Percentiles rank a stretch among this genome's conserved stretches.
Conservation (phyloP, 2,797 vertebrate genomes). For the Sarcoramphus papa region DNA sequence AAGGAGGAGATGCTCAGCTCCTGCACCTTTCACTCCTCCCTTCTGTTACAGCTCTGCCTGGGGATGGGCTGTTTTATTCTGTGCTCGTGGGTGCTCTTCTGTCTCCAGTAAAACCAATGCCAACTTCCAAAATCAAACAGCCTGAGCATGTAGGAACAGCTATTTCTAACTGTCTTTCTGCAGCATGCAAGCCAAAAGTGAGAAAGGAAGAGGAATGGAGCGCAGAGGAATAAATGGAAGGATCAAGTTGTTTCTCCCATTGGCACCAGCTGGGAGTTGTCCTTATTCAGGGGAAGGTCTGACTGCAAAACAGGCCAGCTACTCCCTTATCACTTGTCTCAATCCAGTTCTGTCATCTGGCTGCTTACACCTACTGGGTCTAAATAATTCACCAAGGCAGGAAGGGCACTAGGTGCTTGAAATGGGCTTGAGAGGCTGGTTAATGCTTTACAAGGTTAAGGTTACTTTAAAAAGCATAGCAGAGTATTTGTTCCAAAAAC, state of each 20-base stretch:
- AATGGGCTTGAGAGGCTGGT: neutral
- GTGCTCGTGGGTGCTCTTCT: constrained; percentile 43
- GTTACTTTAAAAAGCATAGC: constrained; percentile 27
- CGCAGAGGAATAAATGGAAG: constrained; percentile 12
- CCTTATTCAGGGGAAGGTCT: neutral
- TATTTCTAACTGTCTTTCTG: constrained; percentile 56
- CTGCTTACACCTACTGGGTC: neutral
- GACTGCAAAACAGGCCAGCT: neutral
- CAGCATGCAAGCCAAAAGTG: constrained; percentile 33
- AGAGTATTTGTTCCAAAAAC: constrained; percentile 28
- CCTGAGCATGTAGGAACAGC: constrained; percentile 61
- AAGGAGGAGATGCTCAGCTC: constrained; percentile 33
- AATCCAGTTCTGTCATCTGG: neutral
- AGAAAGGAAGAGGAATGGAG: constrained; percentile 31
- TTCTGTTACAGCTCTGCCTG: constrained; percentile 38
- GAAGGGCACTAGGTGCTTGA: neutral
- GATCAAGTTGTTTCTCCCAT: constrained; percentile 22
- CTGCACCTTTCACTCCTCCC: constrained; percentile 43
- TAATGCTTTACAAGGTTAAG: constrained; percentile 8
- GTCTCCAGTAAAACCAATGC: constrained; percentile 42
- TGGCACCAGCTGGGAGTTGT: constrained; percentile 45
- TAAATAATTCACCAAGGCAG: neutral
- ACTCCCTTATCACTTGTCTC: neutral
- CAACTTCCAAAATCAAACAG: constrained; percentile 63
- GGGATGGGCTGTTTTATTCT: constrained; percentile 27